These are phyloP conservation scores for Dipodomys spectabilis DNA, from an alignment of 2,113 vertebrate genomes.

Conservation along the genomic window DNA sequence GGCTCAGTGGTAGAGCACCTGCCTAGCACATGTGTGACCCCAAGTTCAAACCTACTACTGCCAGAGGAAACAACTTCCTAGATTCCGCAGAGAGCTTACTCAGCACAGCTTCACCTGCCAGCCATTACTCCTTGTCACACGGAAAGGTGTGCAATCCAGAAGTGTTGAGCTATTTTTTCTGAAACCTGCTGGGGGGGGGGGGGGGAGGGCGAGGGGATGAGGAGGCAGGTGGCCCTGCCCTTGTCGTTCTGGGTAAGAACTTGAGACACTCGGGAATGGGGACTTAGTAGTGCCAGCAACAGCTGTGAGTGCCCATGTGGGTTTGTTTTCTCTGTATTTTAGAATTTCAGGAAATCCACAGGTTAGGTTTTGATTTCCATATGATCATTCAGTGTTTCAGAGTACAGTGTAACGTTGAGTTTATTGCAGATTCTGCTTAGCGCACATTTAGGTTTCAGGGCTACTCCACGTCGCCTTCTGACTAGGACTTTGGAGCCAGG, in stretches of 20 bases:
- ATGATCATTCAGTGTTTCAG: slow-evolving; percentile 39
- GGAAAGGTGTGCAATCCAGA: not conserved
- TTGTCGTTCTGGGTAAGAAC: not conserved
- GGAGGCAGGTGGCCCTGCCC: not conserved
- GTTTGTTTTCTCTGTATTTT: not conserved
- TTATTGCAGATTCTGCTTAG: not conserved
- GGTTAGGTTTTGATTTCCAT: slow-evolving; percentile 18
- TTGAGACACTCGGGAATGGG: not conserved
- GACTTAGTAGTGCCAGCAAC: not conserved
- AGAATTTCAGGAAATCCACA: slow-evolving; percentile 1
- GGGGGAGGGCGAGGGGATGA: not conserved
- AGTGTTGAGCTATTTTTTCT: not conserved
- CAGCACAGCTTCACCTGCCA: slow-evolving; percentile 21
- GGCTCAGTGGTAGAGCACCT: no score
- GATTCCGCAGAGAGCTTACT: not conserved
- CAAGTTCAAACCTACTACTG: no score
- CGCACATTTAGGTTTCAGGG: not conserved
- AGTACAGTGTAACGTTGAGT: not conserved
- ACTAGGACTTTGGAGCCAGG: not conserved
- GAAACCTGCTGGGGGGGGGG: not conserved
- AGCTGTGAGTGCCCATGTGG: not conserved
- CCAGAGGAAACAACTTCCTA: not conserved
- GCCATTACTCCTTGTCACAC: not conserved
- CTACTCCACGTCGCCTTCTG: not conserved
- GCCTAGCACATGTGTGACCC: no score